Evolutionary conservation across 2,113 vertebrate species (phyloP).

Genomic region (Vulpes lagopus): DNA sequence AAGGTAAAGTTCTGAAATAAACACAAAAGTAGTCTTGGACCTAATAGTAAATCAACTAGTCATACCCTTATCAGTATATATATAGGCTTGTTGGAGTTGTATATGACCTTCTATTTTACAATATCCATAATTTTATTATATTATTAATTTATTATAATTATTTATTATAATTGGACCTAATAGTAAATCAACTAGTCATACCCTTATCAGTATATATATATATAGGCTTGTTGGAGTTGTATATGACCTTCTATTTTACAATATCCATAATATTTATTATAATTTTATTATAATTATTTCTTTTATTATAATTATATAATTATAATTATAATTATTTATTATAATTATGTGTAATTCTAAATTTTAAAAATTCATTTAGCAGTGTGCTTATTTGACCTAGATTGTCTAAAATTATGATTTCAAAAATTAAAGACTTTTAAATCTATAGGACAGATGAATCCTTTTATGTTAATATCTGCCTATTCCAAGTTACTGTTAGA

Average conservation of each 20-base stretch:
- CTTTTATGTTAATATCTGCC: not conserved
- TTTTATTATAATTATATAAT: no score
- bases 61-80: not conserved
- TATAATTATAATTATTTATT: not conserved
- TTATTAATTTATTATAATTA: not conserved
- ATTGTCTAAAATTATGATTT: not conserved
- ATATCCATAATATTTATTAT: no score
- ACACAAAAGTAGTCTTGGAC: conserved; percentile 70
- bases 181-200: no score
- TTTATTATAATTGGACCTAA: no score
- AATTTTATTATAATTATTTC: no score
- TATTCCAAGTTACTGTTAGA: not conserved
- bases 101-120: conserved; percentile 36
- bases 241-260: no score
- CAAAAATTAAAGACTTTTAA: conserved; percentile 52
- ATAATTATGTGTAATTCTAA: conserved; percentile 52
- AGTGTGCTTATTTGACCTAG: not conserved
- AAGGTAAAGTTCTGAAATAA: conserved; percentile 93
- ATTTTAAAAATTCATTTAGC: conserved; percentile 61
- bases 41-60: conserved; percentile 46
- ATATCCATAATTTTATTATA: conserved; percentile 13
- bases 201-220: no score
- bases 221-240: no score
- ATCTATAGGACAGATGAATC: not conserved
- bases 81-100: not conserved